Evolutionary conservation across 2,888 invertebrate species (phyloP).

Genomic region (Lobophora halterata): DNA sequence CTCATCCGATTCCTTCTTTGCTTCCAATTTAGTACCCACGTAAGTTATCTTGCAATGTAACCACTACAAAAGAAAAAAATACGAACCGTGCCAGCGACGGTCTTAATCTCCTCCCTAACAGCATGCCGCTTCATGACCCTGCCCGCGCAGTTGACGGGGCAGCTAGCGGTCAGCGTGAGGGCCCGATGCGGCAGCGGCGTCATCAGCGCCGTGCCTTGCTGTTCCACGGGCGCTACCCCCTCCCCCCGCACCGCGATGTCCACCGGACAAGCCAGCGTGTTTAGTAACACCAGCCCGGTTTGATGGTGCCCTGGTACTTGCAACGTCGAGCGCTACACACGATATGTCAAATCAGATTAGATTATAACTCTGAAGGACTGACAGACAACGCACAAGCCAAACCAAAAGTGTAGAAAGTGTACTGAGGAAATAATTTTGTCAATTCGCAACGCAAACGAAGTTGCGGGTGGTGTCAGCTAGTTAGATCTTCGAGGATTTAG

Average conservation of each 20-base stretch:
- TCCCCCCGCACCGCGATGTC: constrained; percentile 55
- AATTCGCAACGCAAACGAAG: too few species aligned
- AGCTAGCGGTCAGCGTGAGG: constrained; percentile 43
- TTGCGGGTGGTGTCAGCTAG: too few species aligned
- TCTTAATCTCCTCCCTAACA: constrained; percentile 44
- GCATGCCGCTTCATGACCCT: constrained; percentile 51
- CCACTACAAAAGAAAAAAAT: neutral
- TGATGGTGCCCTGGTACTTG: constrained; percentile 62
- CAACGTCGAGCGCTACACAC: constrained; percentile 60
- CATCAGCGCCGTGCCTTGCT: constrained; percentile 63
- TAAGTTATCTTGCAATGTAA: too few species aligned
- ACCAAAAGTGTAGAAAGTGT: too few species aligned
- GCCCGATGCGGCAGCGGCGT: constrained; percentile 54
- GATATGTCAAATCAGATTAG: too few species aligned
- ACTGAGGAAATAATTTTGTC: too few species aligned
- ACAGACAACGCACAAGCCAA: too few species aligned
- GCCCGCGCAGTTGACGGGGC: constrained; percentile 56
- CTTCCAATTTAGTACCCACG: too few species aligned
- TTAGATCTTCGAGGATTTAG: too few species aligned
- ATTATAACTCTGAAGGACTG: too few species aligned
- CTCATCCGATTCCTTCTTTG: too few species aligned
- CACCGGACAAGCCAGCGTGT: constrained; percentile 82
- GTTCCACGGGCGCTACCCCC: constrained; percentile 54
- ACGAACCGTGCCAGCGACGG: constrained; percentile 58
- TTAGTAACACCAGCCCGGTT: constrained; percentile 82